Evolutionary conservation across 2,888 invertebrate genomes (phyloP).

Genomic region (Hylaea fasciaria): DNA sequence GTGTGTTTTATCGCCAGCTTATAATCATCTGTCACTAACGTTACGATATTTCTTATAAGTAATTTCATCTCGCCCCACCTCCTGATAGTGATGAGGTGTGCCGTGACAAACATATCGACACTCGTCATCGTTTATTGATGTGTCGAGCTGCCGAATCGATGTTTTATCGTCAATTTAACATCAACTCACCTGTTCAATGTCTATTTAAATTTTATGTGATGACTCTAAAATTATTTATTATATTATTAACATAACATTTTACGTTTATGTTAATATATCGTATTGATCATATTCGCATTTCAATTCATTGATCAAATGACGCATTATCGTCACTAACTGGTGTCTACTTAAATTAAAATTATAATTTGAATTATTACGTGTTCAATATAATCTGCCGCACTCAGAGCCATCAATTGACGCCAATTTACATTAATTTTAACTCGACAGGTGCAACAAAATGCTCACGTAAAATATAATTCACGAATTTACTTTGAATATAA

Average conservation of each 20-base stretch:
- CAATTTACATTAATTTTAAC: too few relatives aligned
- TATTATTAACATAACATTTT: constrained; percentile 5
- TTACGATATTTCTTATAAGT: constrained; percentile 80
- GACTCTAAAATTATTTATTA: constrained; percentile 10
- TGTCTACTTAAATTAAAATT: constrained; percentile 7
- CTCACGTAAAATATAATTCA: too few relatives aligned
- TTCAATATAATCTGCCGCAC: constrained; percentile 2
- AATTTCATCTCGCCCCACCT: constrained; percentile 78
- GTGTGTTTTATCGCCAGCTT: constrained; percentile 84
- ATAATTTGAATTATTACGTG: constrained; percentile 1
- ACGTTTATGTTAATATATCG: constrained; percentile 1
- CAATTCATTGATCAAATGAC: constrained; percentile 18
- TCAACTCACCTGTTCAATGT: constrained; percentile 3
- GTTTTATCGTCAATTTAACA: constrained; percentile 8
- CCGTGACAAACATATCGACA: constrained; percentile 39
- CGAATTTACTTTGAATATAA: too few relatives aligned
- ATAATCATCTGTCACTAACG: constrained; percentile 85
- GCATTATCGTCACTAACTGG: constrained; percentile 8
- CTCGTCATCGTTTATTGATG: constrained; percentile 15
- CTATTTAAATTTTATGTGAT: constrained; percentile 18
- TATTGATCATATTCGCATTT: constrained; percentile 3
- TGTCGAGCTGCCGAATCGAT: constrained; percentile 2
- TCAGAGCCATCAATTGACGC: background rate
- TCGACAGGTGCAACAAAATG: too few relatives aligned
- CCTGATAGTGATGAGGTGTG: constrained; percentile 56